phyloP scores from a whole-genome alignment of 2,113 vertebrate genomes.

The Silurus glanis region DNA sequence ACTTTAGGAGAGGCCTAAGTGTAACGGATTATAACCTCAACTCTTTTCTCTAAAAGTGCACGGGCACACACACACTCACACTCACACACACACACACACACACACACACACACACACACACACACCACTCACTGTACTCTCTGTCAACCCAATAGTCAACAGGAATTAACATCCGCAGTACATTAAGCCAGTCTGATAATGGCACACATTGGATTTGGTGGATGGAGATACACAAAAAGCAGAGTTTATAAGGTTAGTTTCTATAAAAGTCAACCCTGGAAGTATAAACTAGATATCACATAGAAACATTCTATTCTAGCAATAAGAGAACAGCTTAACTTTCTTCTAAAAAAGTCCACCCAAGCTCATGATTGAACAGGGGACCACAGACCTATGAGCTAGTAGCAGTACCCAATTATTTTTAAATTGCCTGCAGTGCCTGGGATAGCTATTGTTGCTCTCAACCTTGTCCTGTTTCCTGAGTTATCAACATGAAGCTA shows the following conservation, averaged over 20 bases:
- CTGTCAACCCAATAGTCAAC: not conserved
- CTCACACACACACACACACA: not conserved
- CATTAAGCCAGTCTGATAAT: not conserved
- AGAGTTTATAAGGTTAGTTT: not conserved
- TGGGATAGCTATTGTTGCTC: not conserved
- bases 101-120: not conserved
- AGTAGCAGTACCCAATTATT: not conserved
- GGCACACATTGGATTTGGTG: not conserved
- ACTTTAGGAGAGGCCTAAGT: conserved; percentile 46
- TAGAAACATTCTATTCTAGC: not conserved
- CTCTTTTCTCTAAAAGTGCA: conserved; percentile 6
- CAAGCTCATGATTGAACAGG: not conserved
- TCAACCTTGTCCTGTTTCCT: not conserved
- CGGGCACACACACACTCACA: not conserved
- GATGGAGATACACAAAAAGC: not conserved
- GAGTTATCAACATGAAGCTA: not conserved
- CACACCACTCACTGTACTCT: not conserved
- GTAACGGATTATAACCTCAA: conserved; percentile 41
- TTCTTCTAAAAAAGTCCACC: not conserved
- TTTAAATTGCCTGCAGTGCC: not conserved
- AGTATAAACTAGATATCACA: not conserved
- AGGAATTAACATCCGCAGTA: not conserved
- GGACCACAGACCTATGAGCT: not conserved
- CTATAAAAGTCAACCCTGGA: not conserved
- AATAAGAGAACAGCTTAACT: not conserved